phyloP scores from a whole-genome alignment of 1,140 invertebrate genomes.

The Cephus cinctus region DNA sequence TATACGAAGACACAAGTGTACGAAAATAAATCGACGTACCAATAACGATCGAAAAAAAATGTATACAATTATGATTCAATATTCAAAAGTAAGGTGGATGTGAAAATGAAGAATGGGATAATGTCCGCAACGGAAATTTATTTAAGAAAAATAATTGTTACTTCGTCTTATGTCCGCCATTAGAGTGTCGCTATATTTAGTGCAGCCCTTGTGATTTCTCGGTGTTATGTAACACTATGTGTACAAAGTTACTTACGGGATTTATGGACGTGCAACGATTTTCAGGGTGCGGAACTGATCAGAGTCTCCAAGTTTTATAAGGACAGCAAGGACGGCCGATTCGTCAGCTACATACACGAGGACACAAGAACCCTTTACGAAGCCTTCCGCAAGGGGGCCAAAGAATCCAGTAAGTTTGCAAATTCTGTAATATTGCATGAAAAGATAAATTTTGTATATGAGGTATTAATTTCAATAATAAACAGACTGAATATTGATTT shows the following conservation, averaged over 20 bases:
- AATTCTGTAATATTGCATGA: not conserved
- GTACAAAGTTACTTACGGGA: too few relatives aligned
- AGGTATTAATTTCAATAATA: too few relatives aligned
- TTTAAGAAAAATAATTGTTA: not conserved
- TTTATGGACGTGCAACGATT: too few relatives aligned
- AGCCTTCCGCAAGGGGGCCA: constrained; percentile 85
- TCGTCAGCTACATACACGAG: constrained; percentile 80
- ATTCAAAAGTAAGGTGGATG: constrained; percentile 15
- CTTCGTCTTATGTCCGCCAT: constrained; percentile 3
- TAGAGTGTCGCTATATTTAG: constrained; percentile 25
- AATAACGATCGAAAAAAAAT: too few relatives aligned
- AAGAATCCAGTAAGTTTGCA: constrained; percentile 81
- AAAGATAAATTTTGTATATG: too few relatives aligned
- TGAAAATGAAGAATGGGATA: not conserved
- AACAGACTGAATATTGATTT: too few relatives aligned
- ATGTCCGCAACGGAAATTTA: not conserved
- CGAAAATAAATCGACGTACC: too few relatives aligned
- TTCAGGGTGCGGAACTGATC: constrained; percentile 85
- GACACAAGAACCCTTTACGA: constrained; percentile 90
- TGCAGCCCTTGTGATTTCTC: constrained; percentile 20
- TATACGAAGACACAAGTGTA: too few relatives aligned
- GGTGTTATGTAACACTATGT: too few relatives aligned
- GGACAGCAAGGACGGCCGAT: constrained; percentile 89
- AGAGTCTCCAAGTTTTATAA: constrained; percentile 90
- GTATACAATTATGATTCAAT: too few relatives aligned